Percentiles rank a stretch among this genome's conserved stretches.
Evolutionary conservation across 2,888 invertebrate species (phyloP).

Genomic region (Lordiphosa fenestrarum): DNA sequence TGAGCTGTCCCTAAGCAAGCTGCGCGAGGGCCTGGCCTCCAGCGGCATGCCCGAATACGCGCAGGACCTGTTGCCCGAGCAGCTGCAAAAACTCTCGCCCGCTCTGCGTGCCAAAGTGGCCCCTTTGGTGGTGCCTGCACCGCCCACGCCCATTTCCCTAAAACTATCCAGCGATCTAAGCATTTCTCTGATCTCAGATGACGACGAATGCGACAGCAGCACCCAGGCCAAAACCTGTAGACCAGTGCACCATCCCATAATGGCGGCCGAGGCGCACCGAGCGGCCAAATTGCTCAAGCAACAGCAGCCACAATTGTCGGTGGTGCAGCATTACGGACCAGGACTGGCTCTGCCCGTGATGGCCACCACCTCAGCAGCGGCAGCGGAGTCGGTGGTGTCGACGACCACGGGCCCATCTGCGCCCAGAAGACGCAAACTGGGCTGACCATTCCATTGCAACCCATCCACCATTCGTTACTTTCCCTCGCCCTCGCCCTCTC

Average conservation of each 20-base stretch:
- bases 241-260: constrained; percentile 37
- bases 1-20: constrained; percentile 76
- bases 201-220: constrained; percentile 68
- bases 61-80: constrained; percentile 57
- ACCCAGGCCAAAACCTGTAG: background rate
- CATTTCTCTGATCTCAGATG: constrained; percentile 79
- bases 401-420: background rate
- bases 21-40: constrained; percentile 77
- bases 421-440: constrained; percentile 54
- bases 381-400: constrained; percentile 19
- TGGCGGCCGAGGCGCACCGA: constrained; percentile 38
- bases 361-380: constrained; percentile 26
- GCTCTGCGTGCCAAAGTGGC: constrained; percentile 61
- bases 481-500: too few species aligned
- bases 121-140: constrained; percentile 59
- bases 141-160: constrained; percentile 72
- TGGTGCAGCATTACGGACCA: constrained; percentile 47
- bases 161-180: constrained; percentile 77
- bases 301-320: constrained; percentile 69
- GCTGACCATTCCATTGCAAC: constrained; percentile 21
- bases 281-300: constrained; percentile 65
- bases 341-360: constrained; percentile 48
- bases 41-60: constrained; percentile 75
- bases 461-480: too few species aligned
- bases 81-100: constrained; percentile 60